phyloP scores from a whole-genome alignment of 64 coral and sea anemone species.

The Anthopleura sola region DNA sequence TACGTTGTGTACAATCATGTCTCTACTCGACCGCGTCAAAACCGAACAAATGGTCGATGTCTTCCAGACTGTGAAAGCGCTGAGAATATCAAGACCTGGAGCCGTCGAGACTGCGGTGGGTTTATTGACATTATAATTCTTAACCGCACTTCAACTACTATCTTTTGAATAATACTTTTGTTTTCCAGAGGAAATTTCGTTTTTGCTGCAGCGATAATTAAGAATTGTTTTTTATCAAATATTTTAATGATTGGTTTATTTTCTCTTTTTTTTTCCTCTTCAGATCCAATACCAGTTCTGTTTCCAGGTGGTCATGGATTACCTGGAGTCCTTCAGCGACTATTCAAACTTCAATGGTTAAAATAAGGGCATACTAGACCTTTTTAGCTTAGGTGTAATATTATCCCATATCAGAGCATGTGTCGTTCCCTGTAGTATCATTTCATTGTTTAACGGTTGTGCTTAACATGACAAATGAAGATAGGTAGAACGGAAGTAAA shows the following conservation, averaged over 20 bases:
- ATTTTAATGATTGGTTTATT: neutral
- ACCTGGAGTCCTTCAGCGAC: conserved; percentile 49
- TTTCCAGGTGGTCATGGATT: conserved; percentile 31
- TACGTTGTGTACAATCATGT: conserved; percentile 32
- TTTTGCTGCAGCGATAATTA: no score
- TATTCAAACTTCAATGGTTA: conserved; percentile 52
- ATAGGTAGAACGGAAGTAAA: no score
- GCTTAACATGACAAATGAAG: no score
- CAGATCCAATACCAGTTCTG: conserved; percentile 61
- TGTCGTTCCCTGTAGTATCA: no score
- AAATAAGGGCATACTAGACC: neutral
- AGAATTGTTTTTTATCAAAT: neutral
- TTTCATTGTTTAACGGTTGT: no score
- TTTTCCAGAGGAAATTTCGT: neutral
- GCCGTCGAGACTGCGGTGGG: conserved; percentile 53
- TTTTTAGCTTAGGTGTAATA: no score
- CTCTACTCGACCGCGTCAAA: conserved; percentile 41
- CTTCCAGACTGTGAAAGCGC: conserved; percentile 50
- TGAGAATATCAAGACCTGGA: conserved; percentile 42
- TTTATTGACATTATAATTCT: no score
- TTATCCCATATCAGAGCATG: no score
- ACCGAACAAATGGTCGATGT: conserved; percentile 58
- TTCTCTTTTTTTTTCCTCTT: neutral
- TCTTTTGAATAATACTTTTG: neutral
- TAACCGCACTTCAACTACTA: no score